phyloP scores from a whole-genome alignment of 2,888 invertebrate genomes.

The Mythimna impura region DNA sequence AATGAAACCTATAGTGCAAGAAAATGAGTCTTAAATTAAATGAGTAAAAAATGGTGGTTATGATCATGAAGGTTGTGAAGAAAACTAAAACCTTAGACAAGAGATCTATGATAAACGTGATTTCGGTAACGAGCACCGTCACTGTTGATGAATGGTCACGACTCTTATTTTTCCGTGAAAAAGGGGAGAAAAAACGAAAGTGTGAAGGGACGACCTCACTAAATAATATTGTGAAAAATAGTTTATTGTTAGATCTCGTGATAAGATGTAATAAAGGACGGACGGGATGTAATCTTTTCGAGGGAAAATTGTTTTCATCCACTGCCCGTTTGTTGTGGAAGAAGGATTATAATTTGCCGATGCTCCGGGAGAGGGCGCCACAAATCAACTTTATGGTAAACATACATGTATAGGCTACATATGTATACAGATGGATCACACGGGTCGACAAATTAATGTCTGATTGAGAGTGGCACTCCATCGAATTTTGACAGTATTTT shows the following conservation, averaged over 20 bases:
- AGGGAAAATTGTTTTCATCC: constrained; percentile 84
- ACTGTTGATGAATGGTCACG: constrained; percentile 84
- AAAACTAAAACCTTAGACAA: constrained; percentile 87
- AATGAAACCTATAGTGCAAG: constrained; percentile 62
- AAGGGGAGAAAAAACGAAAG: constrained; percentile 81
- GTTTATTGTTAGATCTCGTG: constrained; percentile 89
- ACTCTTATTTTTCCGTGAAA: constrained; percentile 84
- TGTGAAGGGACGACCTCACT: constrained; percentile 81
- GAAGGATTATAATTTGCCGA: constrained; percentile 79
- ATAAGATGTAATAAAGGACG: constrained; percentile 85
- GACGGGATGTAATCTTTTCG: constrained; percentile 77
- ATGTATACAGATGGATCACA: constrained; percentile 34
- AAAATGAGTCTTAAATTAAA: constrained; percentile 67
- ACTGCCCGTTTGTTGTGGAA: constrained; percentile 78
- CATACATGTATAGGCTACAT: constrained; percentile 43
- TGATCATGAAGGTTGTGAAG: constrained; percentile 60
- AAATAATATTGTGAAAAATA: constrained; percentile 88
- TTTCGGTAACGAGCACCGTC: constrained; percentile 87
- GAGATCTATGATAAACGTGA: constrained; percentile 90
- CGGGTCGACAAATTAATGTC: constrained; percentile 45
- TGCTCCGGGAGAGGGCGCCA: constrained; percentile 55
- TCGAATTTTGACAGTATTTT: constrained; percentile 35
- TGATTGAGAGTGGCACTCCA: constrained; percentile 32
- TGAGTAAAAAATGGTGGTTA: constrained; percentile 58
- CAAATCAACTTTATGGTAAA: constrained; percentile 64